Percentiles rank a stretch among this genome's conserved stretches.
phyloP scores from a whole-genome alignment of 1,140 invertebrate genomes.

The Drosophila mojavensis region DNA sequence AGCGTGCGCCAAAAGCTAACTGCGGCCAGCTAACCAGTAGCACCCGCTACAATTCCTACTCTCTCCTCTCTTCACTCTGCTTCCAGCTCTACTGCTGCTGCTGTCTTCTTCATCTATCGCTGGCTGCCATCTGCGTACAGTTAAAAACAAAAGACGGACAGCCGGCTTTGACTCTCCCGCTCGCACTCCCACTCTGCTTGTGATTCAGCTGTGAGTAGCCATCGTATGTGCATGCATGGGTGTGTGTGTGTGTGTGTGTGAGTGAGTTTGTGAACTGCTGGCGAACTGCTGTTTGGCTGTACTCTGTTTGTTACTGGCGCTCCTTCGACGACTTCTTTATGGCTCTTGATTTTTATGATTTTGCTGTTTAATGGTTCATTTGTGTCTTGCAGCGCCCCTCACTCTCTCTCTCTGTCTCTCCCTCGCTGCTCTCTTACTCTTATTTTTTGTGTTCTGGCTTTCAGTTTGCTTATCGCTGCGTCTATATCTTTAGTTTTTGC shows the following conservation, averaged over 20 bases:
- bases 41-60: background rate
- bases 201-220: constrained; percentile 29
- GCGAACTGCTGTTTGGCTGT: too few species aligned
- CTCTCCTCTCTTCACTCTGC: too few species aligned
- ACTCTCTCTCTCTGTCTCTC: background rate
- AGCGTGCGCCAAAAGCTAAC: constrained; percentile 66
- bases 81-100: background rate
- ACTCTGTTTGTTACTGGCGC: constrained; percentile 45
- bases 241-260: background rate
- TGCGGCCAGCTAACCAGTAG: background rate
- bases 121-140: constrained; percentile 73
- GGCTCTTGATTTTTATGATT: constrained; percentile 83
- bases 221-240: constrained; percentile 14
- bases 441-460: constrained; percentile 54
- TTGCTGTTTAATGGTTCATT: constrained; percentile 82
- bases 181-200: background rate
- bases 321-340: constrained; percentile 81
- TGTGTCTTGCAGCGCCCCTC: constrained; percentile 50
- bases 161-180: background rate
- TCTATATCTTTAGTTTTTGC: constrained; percentile 59
- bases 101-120: constrained; percentile 63
- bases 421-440: background rate
- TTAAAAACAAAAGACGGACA: constrained; percentile 29
- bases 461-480: constrained; percentile 70
- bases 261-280: constrained; percentile 15